Evolutionary conservation across 2,888 invertebrate genomes (phyloP).

Genomic region (Tetrapedia diversipes): DNA sequence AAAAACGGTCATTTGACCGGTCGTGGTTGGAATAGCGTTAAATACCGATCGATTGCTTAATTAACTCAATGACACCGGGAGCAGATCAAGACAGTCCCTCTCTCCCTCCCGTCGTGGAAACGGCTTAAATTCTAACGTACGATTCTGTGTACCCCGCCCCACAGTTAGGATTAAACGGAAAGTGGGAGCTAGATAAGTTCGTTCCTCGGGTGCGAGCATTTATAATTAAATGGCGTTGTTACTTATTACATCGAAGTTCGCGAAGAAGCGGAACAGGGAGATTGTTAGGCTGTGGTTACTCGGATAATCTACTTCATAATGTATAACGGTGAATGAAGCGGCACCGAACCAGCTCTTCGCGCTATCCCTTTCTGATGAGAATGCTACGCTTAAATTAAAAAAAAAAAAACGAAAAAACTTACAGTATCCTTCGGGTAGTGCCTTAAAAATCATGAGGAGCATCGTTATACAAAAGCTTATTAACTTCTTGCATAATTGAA

Average conservation of each 20-base stretch:
- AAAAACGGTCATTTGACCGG: no score
- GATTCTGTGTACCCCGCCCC: slow-evolving; percentile 51
- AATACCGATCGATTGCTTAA: slow-evolving; percentile 25
- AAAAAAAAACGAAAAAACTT: not conserved
- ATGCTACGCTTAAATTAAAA: not conserved
- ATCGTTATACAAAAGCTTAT: not conserved
- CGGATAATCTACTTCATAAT: slow-evolving; percentile 77
- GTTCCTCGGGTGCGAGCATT: slow-evolving; percentile 74
- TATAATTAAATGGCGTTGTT: slow-evolving; percentile 79
- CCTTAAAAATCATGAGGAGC: not conserved
- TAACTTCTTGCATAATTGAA: no score
- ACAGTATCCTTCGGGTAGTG: not conserved
- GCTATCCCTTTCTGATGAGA: slow-evolving; percentile 3
- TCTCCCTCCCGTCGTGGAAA: slow-evolving; percentile 31
- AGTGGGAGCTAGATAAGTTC: slow-evolving; percentile 68
- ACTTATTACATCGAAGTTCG: slow-evolving; percentile 79
- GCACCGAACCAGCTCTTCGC: slow-evolving; percentile 25
- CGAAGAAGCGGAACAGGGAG: slow-evolving; percentile 74
- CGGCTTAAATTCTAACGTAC: slow-evolving; percentile 57
- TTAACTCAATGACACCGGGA: slow-evolving; percentile 29
- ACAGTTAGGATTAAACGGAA: slow-evolving; percentile 65
- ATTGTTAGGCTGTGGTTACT: slow-evolving; percentile 75
- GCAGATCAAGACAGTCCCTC: slow-evolving; percentile 31
- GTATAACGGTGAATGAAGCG: slow-evolving; percentile 68
- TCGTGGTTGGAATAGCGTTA: no score